Base-by-base conservation (phyloP, 2,797 vertebrate genomes). In the Phoebastria nigripes region DNA sequence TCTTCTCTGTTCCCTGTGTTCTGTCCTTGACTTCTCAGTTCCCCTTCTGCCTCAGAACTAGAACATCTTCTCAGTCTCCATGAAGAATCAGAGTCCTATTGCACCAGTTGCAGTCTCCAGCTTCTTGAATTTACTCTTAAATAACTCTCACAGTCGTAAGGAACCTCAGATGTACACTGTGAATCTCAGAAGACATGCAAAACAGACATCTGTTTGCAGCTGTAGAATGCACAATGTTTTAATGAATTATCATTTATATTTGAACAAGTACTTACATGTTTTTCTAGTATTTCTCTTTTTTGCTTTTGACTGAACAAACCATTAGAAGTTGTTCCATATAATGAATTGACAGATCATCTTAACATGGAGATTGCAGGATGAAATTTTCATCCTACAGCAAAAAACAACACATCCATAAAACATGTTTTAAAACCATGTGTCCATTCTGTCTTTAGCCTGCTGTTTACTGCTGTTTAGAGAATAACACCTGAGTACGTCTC, bases 21-120 rank as follows among this genome's bases (percentile, higher is more conserved):
- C 13, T 33, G 6, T 73, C 41, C 31, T 92, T 52, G 25, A 62
- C 17, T 29, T 37, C 52, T 58, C 39, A 87, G 15, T 66, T 84
- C 9, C 10, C 8, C 12, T 84, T 82, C 62, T 55, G 28, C 29
- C 7, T 29, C 39, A 79, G 47, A 42, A 39, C 8, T 42, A 44
- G 44, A 58, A 15, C 8, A 25, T 35, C 16, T 54, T 65, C 12
- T 49, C 10, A 59, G 3, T 18, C 20, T 76, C 11, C 41, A 52
- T 49, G 24, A 52, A 65, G 24, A 88, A 33, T 33, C 19, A 37
- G 25, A 56, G 26, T 67, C 11, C 24, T 47, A 12, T 17, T 54
- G 41, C 51, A 70, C 1, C 3, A 1, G 7, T 26, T 0, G 1
- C 6, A 35, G n/a, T 35, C 25, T 76, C 31, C 26, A 71, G 12